A percentile compares a stretch with the other conserved stretches of the same genome.
phyloP scores from a whole-genome alignment of 2,113 vertebrate species.

The Grammomys dolichurus region DNA sequence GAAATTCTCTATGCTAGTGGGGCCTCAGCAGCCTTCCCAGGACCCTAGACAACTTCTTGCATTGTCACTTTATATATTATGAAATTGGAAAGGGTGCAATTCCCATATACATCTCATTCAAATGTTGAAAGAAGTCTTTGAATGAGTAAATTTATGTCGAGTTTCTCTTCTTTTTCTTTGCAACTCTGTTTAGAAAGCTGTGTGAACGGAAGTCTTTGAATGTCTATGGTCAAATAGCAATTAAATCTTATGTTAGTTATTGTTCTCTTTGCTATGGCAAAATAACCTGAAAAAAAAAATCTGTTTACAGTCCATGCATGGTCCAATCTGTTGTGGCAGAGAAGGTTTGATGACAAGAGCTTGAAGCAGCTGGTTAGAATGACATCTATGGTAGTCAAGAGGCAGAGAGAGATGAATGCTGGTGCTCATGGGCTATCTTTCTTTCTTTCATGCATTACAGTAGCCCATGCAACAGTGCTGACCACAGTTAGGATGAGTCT shows the following conservation, averaged over 20 bases:
- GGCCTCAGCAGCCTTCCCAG: not conserved
- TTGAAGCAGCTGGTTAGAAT: not conserved
- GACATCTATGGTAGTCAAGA: not conserved
- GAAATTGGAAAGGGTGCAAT: not conserved
- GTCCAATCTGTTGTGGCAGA: not conserved
- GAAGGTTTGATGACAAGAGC: not conserved
- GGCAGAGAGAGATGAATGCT: not conserved
- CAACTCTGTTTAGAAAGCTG: not conserved
- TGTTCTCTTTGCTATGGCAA: not conserved
- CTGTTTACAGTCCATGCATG: too few species aligned
- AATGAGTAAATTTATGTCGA: not conserved
- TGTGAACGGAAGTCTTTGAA: not conserved
- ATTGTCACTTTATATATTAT: not conserved
- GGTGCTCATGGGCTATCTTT: not conserved
- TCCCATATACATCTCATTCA: too few species aligned
- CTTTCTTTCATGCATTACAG: not conserved
- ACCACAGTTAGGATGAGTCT: not conserved
- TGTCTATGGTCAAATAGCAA: not conserved
- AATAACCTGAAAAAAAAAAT: not conserved
- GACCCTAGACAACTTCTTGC: not conserved
- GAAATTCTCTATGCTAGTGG: not conserved
- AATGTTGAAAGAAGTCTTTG: not conserved
- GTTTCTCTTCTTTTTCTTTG: not conserved
- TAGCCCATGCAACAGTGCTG: not conserved
- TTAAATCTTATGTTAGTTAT: not conserved